Evolutionary conservation across 2,888 invertebrate genomes (phyloP), one percentile per base, ranked within the genome.

Genomic region (Dorcus parallelipipedus): DNA sequence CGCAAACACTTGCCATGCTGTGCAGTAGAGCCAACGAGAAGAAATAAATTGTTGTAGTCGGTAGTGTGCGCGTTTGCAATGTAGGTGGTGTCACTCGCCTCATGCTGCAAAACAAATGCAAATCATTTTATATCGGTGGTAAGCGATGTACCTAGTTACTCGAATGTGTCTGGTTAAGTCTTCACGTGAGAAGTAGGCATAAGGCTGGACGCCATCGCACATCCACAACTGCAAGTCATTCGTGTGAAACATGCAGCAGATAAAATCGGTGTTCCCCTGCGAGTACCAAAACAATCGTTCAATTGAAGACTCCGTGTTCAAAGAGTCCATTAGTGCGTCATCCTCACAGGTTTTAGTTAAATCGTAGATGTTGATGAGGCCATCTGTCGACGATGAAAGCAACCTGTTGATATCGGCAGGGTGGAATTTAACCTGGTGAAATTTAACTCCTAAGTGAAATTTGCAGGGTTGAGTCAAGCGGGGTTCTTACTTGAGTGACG

Each of bases 301-400:
- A 53, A 95, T 86, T 9, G 91, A 88, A 59, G 88, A 89, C 70
- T 90, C 89, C 0, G 90, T 86, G 72, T 94, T 95, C 33, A 93
- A 80, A 0, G 91, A 89, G 67, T 85, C 86, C 9, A 79, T 78
- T 2, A 96, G 79, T 0, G 95, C 95, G 68, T 92, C 90, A 57
- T 93, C 92, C 78, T 95, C 95, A 0, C 77, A 79, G 0, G 79
- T 69, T 72, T 93, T 83, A 50, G 83, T 82, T 20, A 95, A 81
- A 75, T 95, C 89, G 76, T 87, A 96, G 2, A 93, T 73, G 77
- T 95, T 95, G 1, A 95, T 84, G 10, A 96, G 81, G 0, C 95
- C 94, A 76, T 96, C 95, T 0, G 86, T 83, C 1, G 93, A 89
- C 0, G 93, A 91, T 0, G 92, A 86, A 9, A 88, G 85, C 54